Evolutionary conservation across 2,797 vertebrate genomes (phyloP).

Genomic region (Numenius phaeopus): DNA sequence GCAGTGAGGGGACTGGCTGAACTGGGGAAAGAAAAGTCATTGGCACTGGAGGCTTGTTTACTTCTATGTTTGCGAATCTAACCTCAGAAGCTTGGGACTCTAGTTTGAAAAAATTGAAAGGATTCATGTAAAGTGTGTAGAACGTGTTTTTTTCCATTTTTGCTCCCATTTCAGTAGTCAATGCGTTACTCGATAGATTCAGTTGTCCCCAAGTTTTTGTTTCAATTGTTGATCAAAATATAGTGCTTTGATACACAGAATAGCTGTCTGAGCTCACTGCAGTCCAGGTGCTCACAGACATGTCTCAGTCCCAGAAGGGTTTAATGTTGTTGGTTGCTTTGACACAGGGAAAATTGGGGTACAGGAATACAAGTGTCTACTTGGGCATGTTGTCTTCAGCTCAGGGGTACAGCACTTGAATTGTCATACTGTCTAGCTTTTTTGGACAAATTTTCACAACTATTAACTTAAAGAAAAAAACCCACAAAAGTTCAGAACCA

Average conservation of each 20-base stretch:
- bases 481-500: neutral
- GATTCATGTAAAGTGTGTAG: neutral
- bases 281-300: neutral
- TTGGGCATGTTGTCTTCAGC: neutral
- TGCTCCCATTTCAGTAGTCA: neutral
- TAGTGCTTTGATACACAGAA: neutral
- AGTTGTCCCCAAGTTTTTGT: rapidly evolving
- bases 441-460: neutral
- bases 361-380: neutral
- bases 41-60: neutral
- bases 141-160: neutral
- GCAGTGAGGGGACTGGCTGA: neutral
- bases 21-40: neutral
- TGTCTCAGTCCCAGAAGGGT: neutral
- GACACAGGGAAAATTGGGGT: neutral
- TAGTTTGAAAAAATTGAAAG: neutral
- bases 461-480: neutral
- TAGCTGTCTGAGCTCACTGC: neutral
- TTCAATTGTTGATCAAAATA: neutral
- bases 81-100: neutral
- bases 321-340: neutral
- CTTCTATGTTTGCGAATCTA: neutral
- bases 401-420: neutral
- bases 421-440: neutral
- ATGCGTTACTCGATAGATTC: neutral